These are phyloP conservation scores for Planococcus citri DNA, from an alignment of 1,140 invertebrate genomes.

Conservation along the genomic window DNA sequence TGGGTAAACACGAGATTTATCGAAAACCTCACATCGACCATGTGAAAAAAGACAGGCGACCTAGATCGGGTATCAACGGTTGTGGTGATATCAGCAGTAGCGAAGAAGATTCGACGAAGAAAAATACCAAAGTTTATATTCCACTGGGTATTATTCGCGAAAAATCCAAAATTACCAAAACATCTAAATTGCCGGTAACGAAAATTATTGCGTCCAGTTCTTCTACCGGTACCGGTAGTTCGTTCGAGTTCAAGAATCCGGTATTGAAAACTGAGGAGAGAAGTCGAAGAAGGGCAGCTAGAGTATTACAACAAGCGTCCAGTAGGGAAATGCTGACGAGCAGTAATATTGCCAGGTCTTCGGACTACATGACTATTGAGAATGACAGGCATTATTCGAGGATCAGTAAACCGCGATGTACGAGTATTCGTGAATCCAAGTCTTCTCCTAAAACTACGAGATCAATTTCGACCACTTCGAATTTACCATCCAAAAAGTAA, in stretches of 20 bases:
- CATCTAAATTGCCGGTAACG: neutral
- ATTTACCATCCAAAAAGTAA: neutral
- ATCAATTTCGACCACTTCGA: neutral
- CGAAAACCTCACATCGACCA: neutral
- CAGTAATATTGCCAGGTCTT: conserved; percentile 37
- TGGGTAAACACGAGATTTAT: neutral
- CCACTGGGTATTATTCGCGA: neutral
- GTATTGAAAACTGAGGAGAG: conserved; percentile 24
- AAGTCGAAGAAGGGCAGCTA: conserved; percentile 32
- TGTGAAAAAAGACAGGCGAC: neutral
- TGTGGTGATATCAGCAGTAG: neutral
- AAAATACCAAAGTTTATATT: neutral
- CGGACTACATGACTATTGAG: conserved; percentile 36
- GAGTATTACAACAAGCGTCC: conserved; percentile 37
- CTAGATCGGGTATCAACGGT: neutral
- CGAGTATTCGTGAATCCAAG: conserved; percentile 17
- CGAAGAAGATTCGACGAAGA: neutral
- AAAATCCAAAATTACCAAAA: neutral
- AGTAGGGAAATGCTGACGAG: conserved; percentile 36
- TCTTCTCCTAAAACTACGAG: neutral
- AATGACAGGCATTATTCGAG: conserved; percentile 27
- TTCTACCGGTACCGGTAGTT: neutral
- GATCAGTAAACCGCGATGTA: conserved; percentile 14
- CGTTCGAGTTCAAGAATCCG: neutral
- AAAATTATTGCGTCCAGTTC: neutral